phyloP scores from a whole-genome alignment of 1,140 invertebrate species.

The Heliconius hewitsoni region DNA sequence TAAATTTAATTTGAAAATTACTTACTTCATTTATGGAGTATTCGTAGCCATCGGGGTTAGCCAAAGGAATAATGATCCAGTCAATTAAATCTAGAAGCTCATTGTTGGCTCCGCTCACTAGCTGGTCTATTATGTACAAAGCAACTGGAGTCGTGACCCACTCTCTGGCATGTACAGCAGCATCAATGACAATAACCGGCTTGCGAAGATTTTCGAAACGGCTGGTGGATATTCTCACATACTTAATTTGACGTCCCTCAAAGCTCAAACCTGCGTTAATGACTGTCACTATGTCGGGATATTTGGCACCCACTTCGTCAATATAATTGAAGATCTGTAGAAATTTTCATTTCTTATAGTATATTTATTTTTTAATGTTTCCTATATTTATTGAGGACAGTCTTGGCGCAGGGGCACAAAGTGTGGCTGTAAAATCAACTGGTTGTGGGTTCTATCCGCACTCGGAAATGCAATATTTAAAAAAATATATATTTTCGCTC shows the following conservation, averaged over 20 bases:
- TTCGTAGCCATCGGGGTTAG: constrained; percentile 87
- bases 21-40: constrained; percentile 82
- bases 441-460: no score
- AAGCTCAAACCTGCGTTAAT: constrained; percentile 80
- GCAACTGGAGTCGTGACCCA: constrained; percentile 86
- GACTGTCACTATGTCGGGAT: constrained; percentile 76
- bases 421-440: no score
- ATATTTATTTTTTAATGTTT: background rate
- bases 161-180: constrained; percentile 86
- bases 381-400: no score
- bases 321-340: constrained; percentile 82
- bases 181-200: constrained; percentile 82
- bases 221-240: constrained; percentile 81
- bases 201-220: constrained; percentile 85
- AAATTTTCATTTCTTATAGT: background rate
- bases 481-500: no score
- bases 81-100: constrained; percentile 84
- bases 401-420: no score
- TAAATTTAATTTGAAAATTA: background rate
- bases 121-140: constrained; percentile 84
- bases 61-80: constrained; percentile 85
- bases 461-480: no score
- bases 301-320: constrained; percentile 72
- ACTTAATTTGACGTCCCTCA: constrained; percentile 81
- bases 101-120: constrained; percentile 80